Evolutionary conservation across 2,888 invertebrate genomes (phyloP).

Genomic region (Myathropa florea): DNA sequence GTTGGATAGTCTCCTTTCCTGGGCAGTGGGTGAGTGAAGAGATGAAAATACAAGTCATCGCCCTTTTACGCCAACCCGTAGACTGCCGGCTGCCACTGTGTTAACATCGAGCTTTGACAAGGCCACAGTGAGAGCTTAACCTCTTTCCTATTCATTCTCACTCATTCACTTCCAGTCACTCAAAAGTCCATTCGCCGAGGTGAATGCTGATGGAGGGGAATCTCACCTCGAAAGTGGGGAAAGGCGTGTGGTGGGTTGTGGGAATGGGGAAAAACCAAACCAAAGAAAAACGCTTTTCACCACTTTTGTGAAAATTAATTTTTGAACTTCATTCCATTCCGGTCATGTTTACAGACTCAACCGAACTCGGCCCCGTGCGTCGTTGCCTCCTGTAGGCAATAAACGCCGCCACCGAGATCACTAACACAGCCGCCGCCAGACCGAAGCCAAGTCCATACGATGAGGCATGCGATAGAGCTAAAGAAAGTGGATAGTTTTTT

Average conservation of each 20-base stretch:
- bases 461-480: constrained; percentile 37
- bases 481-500: constrained; percentile 12
- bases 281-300: background rate
- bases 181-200: constrained; percentile 16
- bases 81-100: constrained; percentile 36
- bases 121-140: constrained; percentile 27
- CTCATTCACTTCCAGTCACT: constrained; percentile 60
- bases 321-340: constrained; percentile 26
- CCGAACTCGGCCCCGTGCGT: background rate
- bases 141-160: constrained; percentile 36
- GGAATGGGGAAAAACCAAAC: background rate
- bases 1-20: background rate
- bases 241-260: background rate
- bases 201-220: background rate
- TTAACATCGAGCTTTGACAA: constrained; percentile 50
- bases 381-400: constrained; percentile 31
- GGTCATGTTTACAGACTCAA: constrained; percentile 26
- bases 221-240: background rate
- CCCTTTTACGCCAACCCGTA: constrained; percentile 36
- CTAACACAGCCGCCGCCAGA: background rate
- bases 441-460: constrained; percentile 42
- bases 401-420: constrained; percentile 2
- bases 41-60: constrained; percentile 16
- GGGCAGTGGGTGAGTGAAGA: background rate
- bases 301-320: background rate